Conservation (phyloP, 2,797 vertebrate species). For the Rhadinocentrus ornatus region DNA sequence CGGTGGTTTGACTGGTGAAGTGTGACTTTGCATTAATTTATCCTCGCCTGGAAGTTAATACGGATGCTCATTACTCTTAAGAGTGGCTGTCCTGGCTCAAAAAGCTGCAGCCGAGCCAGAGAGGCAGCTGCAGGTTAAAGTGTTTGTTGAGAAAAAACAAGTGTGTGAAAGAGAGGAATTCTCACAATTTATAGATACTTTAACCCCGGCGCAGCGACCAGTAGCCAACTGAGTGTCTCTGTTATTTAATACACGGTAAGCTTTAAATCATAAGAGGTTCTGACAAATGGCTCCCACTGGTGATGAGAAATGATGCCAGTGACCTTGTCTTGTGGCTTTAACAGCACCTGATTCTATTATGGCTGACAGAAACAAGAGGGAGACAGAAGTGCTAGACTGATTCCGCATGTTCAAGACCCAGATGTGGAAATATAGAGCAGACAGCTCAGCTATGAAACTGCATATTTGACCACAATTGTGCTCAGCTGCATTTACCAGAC, state of each 20-base stretch:
- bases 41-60: conserved; percentile 45
- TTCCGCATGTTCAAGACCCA: conserved; percentile 7
- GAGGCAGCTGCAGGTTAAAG: conserved; percentile 21
- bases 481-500: conserved; percentile 5
- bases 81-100: conserved; percentile 33
- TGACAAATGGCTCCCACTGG: conserved; percentile 49
- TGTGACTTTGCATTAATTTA: conserved; percentile 39
- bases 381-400: conserved; percentile 33
- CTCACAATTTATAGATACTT: conserved; percentile 55
- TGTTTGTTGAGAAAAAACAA: conserved; percentile 12
- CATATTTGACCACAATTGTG: background rate
- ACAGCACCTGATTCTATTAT: conserved; percentile 50
- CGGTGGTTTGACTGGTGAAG: conserved; percentile 15
- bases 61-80: conserved; percentile 49
- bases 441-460: conserved; percentile 8
- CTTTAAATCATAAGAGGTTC: conserved; percentile 66
- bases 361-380: conserved; percentile 39
- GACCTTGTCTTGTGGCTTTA: conserved; percentile 64
- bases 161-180: conserved; percentile 42
- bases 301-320: conserved; percentile 50
- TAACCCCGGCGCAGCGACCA: conserved; percentile 45
- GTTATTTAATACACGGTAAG: conserved; percentile 66
- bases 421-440: conserved; percentile 16
- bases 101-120: conserved; percentile 41
- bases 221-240: conserved; percentile 51